A percentile compares a stretch with the other conserved stretches of the same genome.
Evolutionary conservation across 2,797 vertebrate genomes (phyloP).

Genomic region (Sphaeramia orbicularis): DNA sequence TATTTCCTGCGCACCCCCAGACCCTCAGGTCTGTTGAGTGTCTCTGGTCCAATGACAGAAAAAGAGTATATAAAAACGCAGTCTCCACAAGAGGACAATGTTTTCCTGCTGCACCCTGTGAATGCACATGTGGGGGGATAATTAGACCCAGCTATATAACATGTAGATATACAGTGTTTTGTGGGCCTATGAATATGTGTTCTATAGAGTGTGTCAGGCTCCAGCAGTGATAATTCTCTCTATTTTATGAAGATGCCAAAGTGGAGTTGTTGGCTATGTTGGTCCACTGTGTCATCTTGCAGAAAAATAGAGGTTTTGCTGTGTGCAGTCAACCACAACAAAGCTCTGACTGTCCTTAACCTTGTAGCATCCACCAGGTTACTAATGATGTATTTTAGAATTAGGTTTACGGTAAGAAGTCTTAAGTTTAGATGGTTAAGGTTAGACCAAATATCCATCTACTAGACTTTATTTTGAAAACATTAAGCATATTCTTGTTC

Average conservation of each 20-base stretch:
- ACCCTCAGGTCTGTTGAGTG: slow-evolving; percentile 10
- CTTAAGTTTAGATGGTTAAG: too few relatives aligned
- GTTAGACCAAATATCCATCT: too few relatives aligned
- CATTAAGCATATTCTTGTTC: too few relatives aligned
- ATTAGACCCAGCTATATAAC: slow-evolving; percentile 41
- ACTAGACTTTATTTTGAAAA: too few relatives aligned
- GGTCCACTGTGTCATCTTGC: slow-evolving; percentile 4
- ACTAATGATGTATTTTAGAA: too few relatives aligned
- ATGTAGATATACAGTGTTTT: slow-evolving; percentile 43
- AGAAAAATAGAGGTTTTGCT: background rate
- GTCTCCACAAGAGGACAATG: slow-evolving; percentile 16
- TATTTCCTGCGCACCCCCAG: slow-evolving; percentile 37
- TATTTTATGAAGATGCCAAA: slow-evolving; percentile 4
- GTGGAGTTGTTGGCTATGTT: background rate
- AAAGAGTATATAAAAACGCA: slow-evolving; percentile 25
- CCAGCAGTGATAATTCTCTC: slow-evolving; percentile 16
- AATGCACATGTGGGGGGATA: slow-evolving; percentile 24
- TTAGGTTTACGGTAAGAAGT: too few relatives aligned
- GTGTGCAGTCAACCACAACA: background rate
- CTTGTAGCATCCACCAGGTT: slow-evolving; percentile 9
- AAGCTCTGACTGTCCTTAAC: background rate
- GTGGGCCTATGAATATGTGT: slow-evolving; percentile 22
- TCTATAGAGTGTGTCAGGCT: slow-evolving; percentile 21
- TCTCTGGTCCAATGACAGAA: slow-evolving; percentile 40
- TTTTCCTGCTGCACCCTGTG: slow-evolving; percentile 9